Evolutionary conservation across 2,888 invertebrate species (phyloP), one percentile per base, ranked within the genome.

Genomic region (Drosophila maculinotata): DNA sequence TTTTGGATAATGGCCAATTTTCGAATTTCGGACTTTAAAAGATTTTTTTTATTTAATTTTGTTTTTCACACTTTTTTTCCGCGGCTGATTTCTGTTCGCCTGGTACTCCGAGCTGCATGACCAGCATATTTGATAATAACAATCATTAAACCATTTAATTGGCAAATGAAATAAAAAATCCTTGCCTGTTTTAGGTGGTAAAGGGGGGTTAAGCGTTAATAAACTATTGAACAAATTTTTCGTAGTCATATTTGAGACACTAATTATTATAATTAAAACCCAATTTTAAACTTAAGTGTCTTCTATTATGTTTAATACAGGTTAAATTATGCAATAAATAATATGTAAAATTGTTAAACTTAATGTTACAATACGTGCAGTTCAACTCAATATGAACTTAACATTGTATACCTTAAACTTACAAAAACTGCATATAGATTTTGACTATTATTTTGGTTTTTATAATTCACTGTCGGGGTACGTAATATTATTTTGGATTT

Each of bases 301-400:
- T 36, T 53, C 33, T 52, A 44, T 47, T 69, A 53, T 7, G 36
- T 76, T 79, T 58, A 85, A 79, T 79, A 70, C 44, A 65, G 41
- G 36, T 66, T 75, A 76, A 69, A 56, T 73, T 73, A 76, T 51
- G 79, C 62, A 82, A 82, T 80, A 80, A 80, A 82, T 85, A 76
- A 82, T 71, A 51, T 51, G 33, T 62, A 70, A 53, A 58, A 25
- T 69, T 51, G 47, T 77, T 17, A 69, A 56, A 52, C 49, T 56
- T 39, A 63, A 74, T 12, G 41, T 30, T 59, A 64, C 25, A 71
- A 64, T 35, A 53, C 42, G 42, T 42, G n/a, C 23, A 45, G 77
- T 41, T 74, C 70, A 80, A 74, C 15, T 69, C 5, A 69, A 62
- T 41, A 44, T 51, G 62, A 80, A 66, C 78, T 48, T 57, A 35